phyloP scores from a whole-genome alignment of 1,140 invertebrate species.

The Diabrotica virgifera region DNA sequence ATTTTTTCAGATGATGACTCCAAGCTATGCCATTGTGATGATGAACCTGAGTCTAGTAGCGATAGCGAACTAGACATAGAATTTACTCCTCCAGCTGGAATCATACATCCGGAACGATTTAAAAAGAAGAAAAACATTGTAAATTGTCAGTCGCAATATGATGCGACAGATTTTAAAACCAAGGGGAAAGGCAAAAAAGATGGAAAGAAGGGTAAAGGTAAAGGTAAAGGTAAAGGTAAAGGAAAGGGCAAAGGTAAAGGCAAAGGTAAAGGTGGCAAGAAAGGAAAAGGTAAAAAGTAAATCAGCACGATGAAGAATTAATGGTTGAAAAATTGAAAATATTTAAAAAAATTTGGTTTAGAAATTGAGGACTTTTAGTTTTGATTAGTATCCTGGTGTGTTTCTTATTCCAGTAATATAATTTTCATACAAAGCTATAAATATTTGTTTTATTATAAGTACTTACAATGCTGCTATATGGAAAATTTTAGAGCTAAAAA shows the following conservation, averaged over 20 bases:
- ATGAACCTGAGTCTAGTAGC: slow-evolving; percentile 26
- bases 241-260: slow-evolving; percentile 31
- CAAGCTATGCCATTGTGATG: slow-evolving; percentile 30
- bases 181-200: slow-evolving; percentile 24
- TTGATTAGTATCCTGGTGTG: too few species aligned
- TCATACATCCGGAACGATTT: slow-evolving; percentile 42
- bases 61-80: slow-evolving; percentile 47
- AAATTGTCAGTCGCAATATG: slow-evolving; percentile 42
- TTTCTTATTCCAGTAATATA: too few species aligned
- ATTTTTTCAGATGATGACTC: slow-evolving; percentile 19
- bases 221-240: slow-evolving; percentile 24
- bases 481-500: too few species aligned
- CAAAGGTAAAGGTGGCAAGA: slow-evolving; percentile 11
- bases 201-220: slow-evolving; percentile 30
- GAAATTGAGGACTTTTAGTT: too few species aligned
- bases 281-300: slow-evolving; percentile 10
- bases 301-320: too few species aligned
- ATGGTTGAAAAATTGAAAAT: too few species aligned
- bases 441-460: too few species aligned
- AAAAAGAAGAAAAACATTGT: slow-evolving; percentile 39
- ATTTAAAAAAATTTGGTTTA: too few species aligned
- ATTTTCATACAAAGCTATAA: too few species aligned
- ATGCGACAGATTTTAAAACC: slow-evolving; percentile 34
- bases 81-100: slow-evolving; percentile 46
- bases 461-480: too few species aligned